Base-by-base conservation (phyloP, 53 echinoderm and acorn worm genomes). In the Henricia sp. region DNA sequence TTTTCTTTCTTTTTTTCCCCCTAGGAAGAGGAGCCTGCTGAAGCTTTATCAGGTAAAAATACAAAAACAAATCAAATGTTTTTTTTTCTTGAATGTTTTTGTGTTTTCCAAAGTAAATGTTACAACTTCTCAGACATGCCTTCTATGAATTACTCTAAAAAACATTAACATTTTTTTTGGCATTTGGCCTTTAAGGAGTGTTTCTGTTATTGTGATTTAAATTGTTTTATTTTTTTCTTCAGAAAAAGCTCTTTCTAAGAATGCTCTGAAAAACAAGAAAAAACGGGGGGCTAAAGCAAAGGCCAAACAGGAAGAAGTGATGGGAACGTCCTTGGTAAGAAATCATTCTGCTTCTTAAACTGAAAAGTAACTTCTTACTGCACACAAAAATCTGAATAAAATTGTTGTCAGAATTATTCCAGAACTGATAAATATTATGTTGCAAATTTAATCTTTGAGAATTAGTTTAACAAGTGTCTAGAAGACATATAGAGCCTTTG, bases 201-300 rank as follows among this genome's bases (percentile, higher is more conserved):
- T 14, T 46, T 46, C 48, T 14, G 9, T 14, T 46, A 8, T 46
- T 46, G 48, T 14, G 48, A 8, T n/a, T n/a, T n/a, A n/a, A n/a
- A n/a, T n/a, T n/a, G n/a, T n/a, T n/a, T n/a, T n/a, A n/a, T n/a
- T n/a, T 21, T 37, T 66, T 23, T 30, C 67, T 80, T 3, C 85
- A 94, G 97, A 92, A 28, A 83, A 90, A 28, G 83, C 71, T 57
- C 71, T 97, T 35, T 97, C 97, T 4, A 97, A 97, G 64, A 88
- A 92, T 52, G 97, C 97, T 9, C 80, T 88, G 52, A 97, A 97
- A 87, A 97, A 97, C 59, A 97, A 97, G 87, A 90, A 90, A 82
- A 97, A 94, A 62, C 52, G 97, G 34, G 97, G 94, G 38, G 97
- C 97, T 17, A 97, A 97, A 70, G 88, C 88, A 19, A 97, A 94